These are phyloP conservation scores for Cephalotes varians DNA, from an alignment of 2,888 invertebrate species.

Conservation along the genomic window DNA sequence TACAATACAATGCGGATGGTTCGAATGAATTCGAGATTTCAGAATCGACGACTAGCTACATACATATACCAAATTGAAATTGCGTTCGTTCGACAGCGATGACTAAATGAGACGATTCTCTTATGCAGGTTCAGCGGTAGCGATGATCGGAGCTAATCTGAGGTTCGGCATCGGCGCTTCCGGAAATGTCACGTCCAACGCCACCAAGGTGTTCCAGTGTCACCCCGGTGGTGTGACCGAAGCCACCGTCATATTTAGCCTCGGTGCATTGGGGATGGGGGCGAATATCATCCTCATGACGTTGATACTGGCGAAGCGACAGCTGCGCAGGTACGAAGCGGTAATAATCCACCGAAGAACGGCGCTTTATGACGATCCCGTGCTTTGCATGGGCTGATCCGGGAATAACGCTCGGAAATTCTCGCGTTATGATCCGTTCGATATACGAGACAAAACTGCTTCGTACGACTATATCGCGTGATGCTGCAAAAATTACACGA, in stretches of 20 bases:
- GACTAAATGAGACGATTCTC: conserved; percentile 5
- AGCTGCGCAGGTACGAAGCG: conserved; percentile 90
- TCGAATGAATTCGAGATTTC: background rate
- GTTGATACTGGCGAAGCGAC: conserved; percentile 92
- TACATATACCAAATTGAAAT: background rate
- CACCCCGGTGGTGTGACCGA: conserved; percentile 93
- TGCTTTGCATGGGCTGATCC: background rate
- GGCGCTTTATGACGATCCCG: background rate
- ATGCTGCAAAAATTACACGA: background rate
- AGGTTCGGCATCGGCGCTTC: conserved; percentile 90
- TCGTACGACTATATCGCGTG: background rate
- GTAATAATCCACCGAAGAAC: conserved; percentile 31
- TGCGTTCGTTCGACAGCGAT: background rate
- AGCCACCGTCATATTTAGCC: conserved; percentile 91
- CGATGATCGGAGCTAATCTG: conserved; percentile 93
- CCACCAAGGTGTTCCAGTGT: conserved; percentile 91
- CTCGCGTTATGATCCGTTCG: conserved; percentile 6
- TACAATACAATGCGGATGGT: background rate
- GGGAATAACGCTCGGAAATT: conserved; percentile 11
- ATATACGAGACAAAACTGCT: background rate
- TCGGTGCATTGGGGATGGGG: conserved; percentile 92
- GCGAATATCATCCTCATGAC: conserved; percentile 94
- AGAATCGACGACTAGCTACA: background rate
- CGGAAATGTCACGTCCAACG: conserved; percentile 89
- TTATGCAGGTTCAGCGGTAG: conserved; percentile 89